Evolutionary conservation across 2,888 invertebrate genomes (phyloP), one percentile per base, ranked within the genome.

Genomic region (Thymelicus lineola): DNA sequence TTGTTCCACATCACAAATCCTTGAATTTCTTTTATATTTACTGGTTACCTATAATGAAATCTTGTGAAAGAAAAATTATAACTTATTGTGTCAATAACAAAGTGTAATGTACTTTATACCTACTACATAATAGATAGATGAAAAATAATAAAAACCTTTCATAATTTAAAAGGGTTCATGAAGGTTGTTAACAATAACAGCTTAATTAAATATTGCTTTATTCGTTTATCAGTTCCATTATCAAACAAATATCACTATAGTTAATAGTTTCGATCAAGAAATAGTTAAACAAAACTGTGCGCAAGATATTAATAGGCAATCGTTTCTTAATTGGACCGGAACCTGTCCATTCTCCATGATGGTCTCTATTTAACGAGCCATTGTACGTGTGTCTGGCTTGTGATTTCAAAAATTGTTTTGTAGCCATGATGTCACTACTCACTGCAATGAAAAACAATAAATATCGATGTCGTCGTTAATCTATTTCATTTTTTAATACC

Each of bases 301-400:
- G 57, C 59, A 66, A 63, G 68, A 70, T 53, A 71, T 72, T 72
- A 71, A 74, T 67, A 68, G 63, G 60, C 72, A 70, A 75, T 71
- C 71, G 60, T 63, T 58, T 73, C 68, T 68, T 73, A 59, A 71
- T 75, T 71, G 67, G 60, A 66, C 66, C 63, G 66, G 70, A 63
- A 71, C 67, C 62, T 66, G 71, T 72, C 71, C 71, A 75, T 73
- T 66, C 73, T 72, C 68, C 61, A 71, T 71, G 72, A 71, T 73
- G 68, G 66, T 66, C 59, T 50, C 38, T 38, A 46, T 58, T 69
- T 48, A 70, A 71, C 50, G 55, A 67, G 45, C 57, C 65, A 65
- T 65, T 65, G 57, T 66, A 59, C 66, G 46, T 36, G 50, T 50
- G 17, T 20, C 28, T 17, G 58, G n/a, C 38, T 38, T 60, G 59